Evolutionary conservation across 2,113 vertebrate genomes (phyloP), one percentile per base, ranked within the genome.

Genomic region (Ammodytes dubius): DNA sequence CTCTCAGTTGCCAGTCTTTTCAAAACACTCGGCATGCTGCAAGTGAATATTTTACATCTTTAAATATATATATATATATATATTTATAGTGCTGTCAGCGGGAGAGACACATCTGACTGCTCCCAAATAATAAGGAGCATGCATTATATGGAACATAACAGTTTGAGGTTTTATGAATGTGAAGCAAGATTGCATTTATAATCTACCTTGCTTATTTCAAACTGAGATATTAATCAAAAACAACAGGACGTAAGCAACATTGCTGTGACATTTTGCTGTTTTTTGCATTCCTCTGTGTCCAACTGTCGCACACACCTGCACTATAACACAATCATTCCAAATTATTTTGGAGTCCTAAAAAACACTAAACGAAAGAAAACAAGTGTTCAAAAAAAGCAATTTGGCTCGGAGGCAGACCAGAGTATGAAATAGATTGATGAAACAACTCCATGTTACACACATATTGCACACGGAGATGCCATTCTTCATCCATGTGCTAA

Each of bases 401-500:
- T 61, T 6, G 6, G 27, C 53, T 56, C 37, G 12, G 19, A 49
- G 11, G 27, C 42, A 40, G 53, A 68, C 12, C 4, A 17, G 69
- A 46, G 19, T 4, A 19, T 42, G 17, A 47, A 64, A 65, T 63
- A 45, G 69, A 74, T 40, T 56, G 15, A 73, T 70, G 45, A 60
- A 72, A 59, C 50, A 46, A 14, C 43, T 71, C 17, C n/a, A 52
- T 35, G 42, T 42, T 76, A n/a, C 3, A n/a, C 50, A 37, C 8
- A 19, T 70, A 39, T 43, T 15, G n/a, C 46, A 63, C 7, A 3
- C 11, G 27, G 49, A 64, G 27, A 37, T 52, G 45, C 35, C n/a
- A 8, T 17, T 68, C 52, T 69, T 77, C 35, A 49, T 39, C 49
- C n/a, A 7, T 52, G 2, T 60, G 39, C 35, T 61, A 66, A 65